These are phyloP conservation scores for Gymnoscopelus microlampas DNA, from an alignment of 2,797 vertebrate species.

Conservation along the genomic window DNA sequence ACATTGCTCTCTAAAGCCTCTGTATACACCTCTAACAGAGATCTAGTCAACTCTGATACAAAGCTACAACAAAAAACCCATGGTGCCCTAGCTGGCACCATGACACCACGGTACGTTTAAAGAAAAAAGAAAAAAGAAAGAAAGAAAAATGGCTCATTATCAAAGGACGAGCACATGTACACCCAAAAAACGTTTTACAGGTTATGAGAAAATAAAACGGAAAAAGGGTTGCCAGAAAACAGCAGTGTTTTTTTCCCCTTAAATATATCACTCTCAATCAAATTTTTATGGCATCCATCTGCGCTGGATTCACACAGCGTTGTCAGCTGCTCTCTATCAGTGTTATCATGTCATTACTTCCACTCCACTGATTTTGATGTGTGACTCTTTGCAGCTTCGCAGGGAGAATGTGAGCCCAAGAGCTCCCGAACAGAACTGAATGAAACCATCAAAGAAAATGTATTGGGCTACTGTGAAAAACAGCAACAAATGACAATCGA, in stretches of 20 bases:
- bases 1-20: background rate
- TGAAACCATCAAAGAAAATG: too few species aligned
- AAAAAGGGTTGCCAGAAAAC: slow-evolving; percentile 34
- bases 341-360: slow-evolving; percentile 23
- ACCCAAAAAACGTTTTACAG: too few species aligned
- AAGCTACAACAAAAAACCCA: background rate
- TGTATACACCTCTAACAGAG: slow-evolving; percentile 2
- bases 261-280: slow-evolving; percentile 59
- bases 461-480: too few species aligned
- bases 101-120: background rate
- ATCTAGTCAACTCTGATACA: background rate
- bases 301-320: slow-evolving; percentile 33
- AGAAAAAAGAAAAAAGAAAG: too few species aligned
- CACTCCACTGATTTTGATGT: slow-evolving; percentile 31
- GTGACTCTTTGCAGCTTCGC: slow-evolving; percentile 14
- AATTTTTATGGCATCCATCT: slow-evolving; percentile 52
- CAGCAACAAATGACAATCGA: slow-evolving; percentile 25
- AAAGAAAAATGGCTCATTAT: too few species aligned
- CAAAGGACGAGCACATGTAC: too few species aligned
- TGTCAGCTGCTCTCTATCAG: slow-evolving; percentile 41
- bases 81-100: background rate
- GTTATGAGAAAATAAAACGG: background rate
- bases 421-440: too few species aligned
- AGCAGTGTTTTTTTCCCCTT: slow-evolving; percentile 3
- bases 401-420: too few species aligned